A percentile compares a stretch with the other conserved stretches of the same genome.
phyloP scores from a whole-genome alignment of 2,113 vertebrate species.

The Trematomus loennbergii region DNA sequence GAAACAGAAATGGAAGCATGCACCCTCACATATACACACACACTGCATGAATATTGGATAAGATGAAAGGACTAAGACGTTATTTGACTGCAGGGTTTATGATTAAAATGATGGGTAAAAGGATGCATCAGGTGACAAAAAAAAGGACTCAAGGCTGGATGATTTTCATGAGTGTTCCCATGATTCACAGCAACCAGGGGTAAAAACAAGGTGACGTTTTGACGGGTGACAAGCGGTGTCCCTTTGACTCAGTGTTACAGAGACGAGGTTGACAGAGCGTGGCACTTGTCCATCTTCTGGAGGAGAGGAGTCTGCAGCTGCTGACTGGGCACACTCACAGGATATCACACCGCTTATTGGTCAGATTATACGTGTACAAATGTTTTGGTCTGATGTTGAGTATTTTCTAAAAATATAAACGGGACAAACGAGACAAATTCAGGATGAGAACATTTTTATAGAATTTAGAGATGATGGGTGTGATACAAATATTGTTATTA shows the following conservation, averaged over 20 bases:
- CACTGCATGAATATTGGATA: constrained; percentile 20
- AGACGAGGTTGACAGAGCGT: constrained; percentile 1
- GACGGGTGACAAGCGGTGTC: constrained; percentile 41
- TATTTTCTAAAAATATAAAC: too few relatives aligned
- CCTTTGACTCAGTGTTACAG: constrained; percentile 32
- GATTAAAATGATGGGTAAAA: constrained; percentile 5
- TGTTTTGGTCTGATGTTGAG: too few relatives aligned
- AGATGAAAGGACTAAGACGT: constrained; percentile 9
- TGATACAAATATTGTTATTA: too few relatives aligned
- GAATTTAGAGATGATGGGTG: too few relatives aligned
- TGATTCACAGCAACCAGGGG: constrained; percentile 30
- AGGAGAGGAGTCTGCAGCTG: constrained; percentile 29
- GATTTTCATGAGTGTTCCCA: constrained; percentile 2
- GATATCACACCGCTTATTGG: background rate
- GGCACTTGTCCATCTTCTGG: constrained; percentile 45
- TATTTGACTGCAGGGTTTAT: constrained; percentile 28
- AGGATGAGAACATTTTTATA: too few relatives aligned
- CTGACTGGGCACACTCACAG: constrained; percentile 12
- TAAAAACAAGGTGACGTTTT: constrained; percentile 39
- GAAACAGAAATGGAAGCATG: constrained; percentile 26
- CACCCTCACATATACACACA: background rate
- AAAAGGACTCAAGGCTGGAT: constrained; percentile 2
- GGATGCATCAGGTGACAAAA: background rate
- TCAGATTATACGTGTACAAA: background rate
- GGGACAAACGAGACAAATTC: too few relatives aligned